A percentile compares a stretch with the other conserved stretches of the same genome.
Conservation (phyloP, 2,888 invertebrate species). For the Didymodactylos carnosus region DNA sequence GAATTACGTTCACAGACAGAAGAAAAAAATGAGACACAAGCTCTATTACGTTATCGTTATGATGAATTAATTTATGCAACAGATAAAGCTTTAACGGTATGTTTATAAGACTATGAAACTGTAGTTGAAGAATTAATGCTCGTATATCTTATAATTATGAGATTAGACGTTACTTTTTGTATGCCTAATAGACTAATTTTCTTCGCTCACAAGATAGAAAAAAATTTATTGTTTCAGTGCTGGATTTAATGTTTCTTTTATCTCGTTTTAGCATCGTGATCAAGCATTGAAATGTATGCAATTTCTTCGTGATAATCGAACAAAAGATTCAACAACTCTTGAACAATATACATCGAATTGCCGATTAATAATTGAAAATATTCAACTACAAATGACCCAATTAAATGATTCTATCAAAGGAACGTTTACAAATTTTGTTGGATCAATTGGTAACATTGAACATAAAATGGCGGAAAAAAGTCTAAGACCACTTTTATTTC, state of each 20-base stretch:
- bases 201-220: no score
- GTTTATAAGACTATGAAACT: no score
- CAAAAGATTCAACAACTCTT: background rate
- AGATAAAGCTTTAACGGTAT: background rate
- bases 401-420: background rate
- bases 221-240: background rate
- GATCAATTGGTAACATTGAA: background rate
- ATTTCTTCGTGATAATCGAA: background rate
- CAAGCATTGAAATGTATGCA: background rate
- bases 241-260: background rate
- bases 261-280: background rate
- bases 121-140: no score
- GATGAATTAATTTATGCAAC: background rate
- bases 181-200: no score
- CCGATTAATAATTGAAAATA: background rate
- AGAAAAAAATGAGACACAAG: background rate
- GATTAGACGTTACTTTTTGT: no score
- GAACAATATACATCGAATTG: background rate
- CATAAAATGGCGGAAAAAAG: background rate
- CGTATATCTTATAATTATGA: no score
- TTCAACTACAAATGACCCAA: background rate
- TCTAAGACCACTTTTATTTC: no score
- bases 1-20: background rate
- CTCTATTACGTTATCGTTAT: background rate
- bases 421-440: background rate